Conservation (phyloP, 1,140 invertebrate species). For the Rhyacophila brunnea region DNA sequence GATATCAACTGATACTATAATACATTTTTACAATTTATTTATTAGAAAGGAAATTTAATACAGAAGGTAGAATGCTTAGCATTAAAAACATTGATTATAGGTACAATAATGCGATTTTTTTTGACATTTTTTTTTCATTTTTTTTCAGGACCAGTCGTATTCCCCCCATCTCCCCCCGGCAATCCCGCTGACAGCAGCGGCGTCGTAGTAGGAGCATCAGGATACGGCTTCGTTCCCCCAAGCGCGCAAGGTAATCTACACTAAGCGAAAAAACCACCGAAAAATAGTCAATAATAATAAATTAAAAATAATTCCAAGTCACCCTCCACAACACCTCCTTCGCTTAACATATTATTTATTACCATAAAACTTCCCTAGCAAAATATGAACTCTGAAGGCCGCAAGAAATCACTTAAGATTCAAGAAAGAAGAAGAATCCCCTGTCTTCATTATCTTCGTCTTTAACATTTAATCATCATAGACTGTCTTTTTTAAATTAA, state of each 20-base stretch:
- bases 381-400: background rate
- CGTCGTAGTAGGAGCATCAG: constrained; percentile 69
- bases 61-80: background rate
- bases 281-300: constrained; percentile 4
- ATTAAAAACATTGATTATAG: background rate
- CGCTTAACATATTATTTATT: constrained; percentile 22
- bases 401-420: too few species aligned
- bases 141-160: constrained; percentile 65
- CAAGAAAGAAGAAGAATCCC: too few species aligned
- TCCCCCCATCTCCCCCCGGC: constrained; percentile 64
- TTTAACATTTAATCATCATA: too few species aligned
- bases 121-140: constrained; percentile 3
- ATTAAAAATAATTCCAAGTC: background rate
- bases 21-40: background rate
- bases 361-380: constrained; percentile 10
- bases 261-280: constrained; percentile 3
- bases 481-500: too few species aligned
- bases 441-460: too few species aligned
- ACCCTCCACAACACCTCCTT: background rate
- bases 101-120: constrained; percentile 5
- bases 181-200: constrained; percentile 65
- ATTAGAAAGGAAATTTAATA: background rate
- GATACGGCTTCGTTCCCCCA: constrained; percentile 72
- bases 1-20: background rate
- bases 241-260: constrained; percentile 54